Percentiles rank a stretch among this genome's conserved stretches.
Conservation (phyloP, 2,113 vertebrate genomes). For the Gyps fulvus region DNA sequence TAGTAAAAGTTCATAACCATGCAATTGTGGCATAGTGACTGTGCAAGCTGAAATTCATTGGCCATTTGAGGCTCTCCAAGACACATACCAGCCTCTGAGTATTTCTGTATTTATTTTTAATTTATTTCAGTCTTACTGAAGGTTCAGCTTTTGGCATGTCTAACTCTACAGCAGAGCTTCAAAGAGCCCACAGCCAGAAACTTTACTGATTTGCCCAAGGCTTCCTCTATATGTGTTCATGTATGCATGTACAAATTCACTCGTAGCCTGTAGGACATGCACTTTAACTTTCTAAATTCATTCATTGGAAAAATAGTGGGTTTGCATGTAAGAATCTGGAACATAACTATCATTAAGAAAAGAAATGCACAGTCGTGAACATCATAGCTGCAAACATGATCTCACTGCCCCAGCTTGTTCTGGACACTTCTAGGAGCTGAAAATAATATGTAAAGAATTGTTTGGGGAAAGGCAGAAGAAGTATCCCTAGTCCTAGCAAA, state of each 20-base stretch:
- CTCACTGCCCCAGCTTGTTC: neutral
- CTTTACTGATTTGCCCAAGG: neutral
- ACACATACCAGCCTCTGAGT: neutral
- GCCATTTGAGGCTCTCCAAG: neutral
- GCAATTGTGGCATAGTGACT: neutral
- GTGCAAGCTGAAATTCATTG: constrained; percentile 22
- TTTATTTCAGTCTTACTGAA: neutral
- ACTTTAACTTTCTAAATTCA: neutral
- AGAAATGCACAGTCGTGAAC: neutral
- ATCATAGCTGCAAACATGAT: neutral
- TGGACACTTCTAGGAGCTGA: neutral
- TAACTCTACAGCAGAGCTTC: neutral
- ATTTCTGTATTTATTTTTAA: constrained; percentile 18
- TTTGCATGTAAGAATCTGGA: neutral
- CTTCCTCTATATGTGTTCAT: neutral
- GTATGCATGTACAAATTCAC: neutral
- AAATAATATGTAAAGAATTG: neutral
- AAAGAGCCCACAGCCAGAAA: neutral
- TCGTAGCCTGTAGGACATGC: neutral
- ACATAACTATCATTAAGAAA: neutral
- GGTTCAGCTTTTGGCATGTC: neutral
- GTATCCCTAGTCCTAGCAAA: neutral
- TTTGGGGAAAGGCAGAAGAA: neutral
- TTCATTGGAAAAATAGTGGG: neutral
- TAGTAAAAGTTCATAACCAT: constrained; percentile 26